Percentiles rank a stretch among this genome's conserved stretches.
Conservation (phyloP, 2,797 vertebrate genomes). For the Acropternis orthonyx region DNA sequence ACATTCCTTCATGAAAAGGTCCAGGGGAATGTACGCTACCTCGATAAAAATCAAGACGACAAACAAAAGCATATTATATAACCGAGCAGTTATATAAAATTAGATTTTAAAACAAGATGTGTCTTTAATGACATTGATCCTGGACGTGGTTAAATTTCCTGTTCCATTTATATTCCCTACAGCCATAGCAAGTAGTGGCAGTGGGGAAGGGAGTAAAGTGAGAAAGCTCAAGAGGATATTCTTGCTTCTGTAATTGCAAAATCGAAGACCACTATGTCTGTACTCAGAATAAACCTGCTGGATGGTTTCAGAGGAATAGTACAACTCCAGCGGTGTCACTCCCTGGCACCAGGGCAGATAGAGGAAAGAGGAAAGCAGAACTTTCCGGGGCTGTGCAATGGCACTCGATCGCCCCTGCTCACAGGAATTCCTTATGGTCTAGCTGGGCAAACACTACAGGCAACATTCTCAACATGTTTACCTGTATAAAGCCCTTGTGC, state of each 20-base stretch:
- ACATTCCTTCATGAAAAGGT: conserved; percentile 77
- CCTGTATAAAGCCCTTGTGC: conserved; percentile 66
- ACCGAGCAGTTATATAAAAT: conserved; percentile 67
- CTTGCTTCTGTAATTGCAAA: conserved; percentile 21
- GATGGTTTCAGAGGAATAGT: neutral
- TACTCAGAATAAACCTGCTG: conserved; percentile 40
- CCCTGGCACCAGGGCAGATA: neutral
- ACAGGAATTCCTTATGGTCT: conserved; percentile 72
- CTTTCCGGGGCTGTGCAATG: neutral
- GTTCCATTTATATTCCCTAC: conserved; percentile 37
- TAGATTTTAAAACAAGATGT: conserved; percentile 62
- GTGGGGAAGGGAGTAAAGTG: neutral
- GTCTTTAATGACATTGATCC: conserved; percentile 69
- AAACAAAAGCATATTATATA: conserved; percentile 77
- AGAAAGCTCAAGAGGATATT: neutral
- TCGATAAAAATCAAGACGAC: conserved; percentile 75
- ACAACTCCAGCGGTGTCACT: neutral
- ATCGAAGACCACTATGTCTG: conserved; percentile 15
- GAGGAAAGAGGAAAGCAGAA: neutral
- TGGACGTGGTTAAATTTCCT: conserved; percentile 63
- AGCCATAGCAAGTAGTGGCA: neutral
- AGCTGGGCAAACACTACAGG: conserved; percentile 73
- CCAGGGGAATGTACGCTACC: conserved; percentile 69
- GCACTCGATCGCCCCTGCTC: neutral
- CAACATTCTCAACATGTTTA: conserved; percentile 77